phyloP scores from a whole-genome alignment of 2,113 vertebrate species.

The Xenus cinereus region DNA sequence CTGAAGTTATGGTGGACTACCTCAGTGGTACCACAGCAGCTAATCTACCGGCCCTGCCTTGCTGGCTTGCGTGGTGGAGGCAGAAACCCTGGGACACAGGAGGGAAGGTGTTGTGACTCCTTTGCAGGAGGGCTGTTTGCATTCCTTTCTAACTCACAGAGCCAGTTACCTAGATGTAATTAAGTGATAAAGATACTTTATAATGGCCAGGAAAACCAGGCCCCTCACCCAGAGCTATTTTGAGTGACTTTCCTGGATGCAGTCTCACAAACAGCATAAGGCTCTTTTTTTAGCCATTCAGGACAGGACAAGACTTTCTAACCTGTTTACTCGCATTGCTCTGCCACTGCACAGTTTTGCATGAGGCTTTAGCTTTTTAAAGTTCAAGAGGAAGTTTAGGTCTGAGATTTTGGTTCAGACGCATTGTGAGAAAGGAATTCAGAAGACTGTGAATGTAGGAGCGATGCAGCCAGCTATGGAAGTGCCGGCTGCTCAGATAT shows the following conservation, averaged over 20 bases:
- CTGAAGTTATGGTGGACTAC: background rate
- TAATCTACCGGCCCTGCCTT: background rate
- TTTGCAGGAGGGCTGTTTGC: background rate
- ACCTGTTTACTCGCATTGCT: fast-evolving
- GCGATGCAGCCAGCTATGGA: background rate
- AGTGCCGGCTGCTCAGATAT: background rate
- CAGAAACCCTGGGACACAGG: fast-evolving
- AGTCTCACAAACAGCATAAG: background rate
- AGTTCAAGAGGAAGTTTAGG: background rate
- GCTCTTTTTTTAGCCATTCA: background rate
- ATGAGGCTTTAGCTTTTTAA: background rate
- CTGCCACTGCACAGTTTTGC: background rate
- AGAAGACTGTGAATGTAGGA: background rate
- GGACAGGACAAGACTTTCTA: background rate
- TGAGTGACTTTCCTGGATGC: background rate
- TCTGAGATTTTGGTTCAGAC: background rate
- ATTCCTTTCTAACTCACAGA: background rate
- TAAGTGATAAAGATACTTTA: background rate
- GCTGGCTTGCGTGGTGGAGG: fast-evolving
- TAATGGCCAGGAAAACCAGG: background rate
- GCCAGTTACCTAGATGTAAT: background rate
- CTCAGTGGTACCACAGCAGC: background rate
- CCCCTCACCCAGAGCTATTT: background rate
- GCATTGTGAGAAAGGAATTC: background rate
- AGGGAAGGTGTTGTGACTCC: background rate